Evolutionary conservation across 35 echinoderm and acorn worm genomes (phyloP), one percentile per base, ranked within the genome.

Genomic region (Ophiothrix spiculata): DNA sequence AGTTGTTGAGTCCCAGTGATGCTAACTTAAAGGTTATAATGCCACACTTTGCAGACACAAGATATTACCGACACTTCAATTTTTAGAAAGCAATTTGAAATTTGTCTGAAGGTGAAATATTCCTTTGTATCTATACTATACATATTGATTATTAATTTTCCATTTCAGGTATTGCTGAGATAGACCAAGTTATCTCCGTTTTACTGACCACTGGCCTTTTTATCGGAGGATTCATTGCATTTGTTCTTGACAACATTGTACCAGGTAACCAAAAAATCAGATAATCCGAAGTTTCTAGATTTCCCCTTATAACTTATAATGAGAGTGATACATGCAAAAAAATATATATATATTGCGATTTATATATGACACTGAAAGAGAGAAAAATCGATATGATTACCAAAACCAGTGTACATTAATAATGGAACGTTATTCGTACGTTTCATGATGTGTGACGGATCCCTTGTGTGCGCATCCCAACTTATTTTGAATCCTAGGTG

Each of bases 141-240:
- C n/a, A n/a, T n/a, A n/a, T n/a, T n/a, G n/a, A n/a, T n/a, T 49
- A 49, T 10, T 77, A 11, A 1, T 77, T 76, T 17, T 49, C 11
- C 37, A 0, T 21, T 56, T 6, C 46, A 98, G 95, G 95, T 31
- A 84, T 40, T 36, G 80, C 36, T 1, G 85, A 93, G 17, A 34
- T 99, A 3, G 92, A 99, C 69, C 88, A 91, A 74, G 85, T 99
- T 1, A 25, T 99, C 0, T 77, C 88, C 1, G 96, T 99, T 1
- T 78, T 99, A 0, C 89, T 99, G 8, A 86, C 88, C 8, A 99
- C 96, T 1, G 90, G 83, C 34, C 91, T 94, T 89, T 99, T 99
- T 63, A 85, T 99, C 78, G 96, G 96, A 54, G 96, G 96, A 38
- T 64, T 79, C 39, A 40, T 88, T 11, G 96, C 88, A 10, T 79